Evolutionary conservation across 2,888 invertebrate genomes (phyloP).

Genomic region (Parnassius mnemosyne): DNA sequence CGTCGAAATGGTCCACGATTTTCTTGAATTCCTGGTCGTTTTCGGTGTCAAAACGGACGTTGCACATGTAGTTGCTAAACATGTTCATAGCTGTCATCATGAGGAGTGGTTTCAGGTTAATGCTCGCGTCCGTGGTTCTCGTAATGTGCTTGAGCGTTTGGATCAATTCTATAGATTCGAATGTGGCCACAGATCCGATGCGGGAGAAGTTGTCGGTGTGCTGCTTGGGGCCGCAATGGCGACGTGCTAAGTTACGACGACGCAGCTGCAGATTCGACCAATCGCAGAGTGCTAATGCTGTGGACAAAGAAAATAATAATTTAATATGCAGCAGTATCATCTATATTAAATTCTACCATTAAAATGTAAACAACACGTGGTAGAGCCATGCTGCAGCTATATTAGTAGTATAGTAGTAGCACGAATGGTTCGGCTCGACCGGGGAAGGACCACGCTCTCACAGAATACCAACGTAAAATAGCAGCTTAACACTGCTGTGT

Average conservation of each 20-base stretch:
- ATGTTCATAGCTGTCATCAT: slow-evolving; percentile 90
- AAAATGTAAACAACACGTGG: too few species aligned
- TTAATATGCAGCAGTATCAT: background rate
- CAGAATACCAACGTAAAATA: too few species aligned
- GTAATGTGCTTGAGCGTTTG: slow-evolving; percentile 74
- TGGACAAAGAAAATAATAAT: slow-evolving; percentile 48
- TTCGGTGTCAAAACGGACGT: slow-evolving; percentile 85
- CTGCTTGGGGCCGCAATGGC: slow-evolving; percentile 89
- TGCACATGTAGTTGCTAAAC: slow-evolving; percentile 93
- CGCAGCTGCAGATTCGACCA: slow-evolving; percentile 92
- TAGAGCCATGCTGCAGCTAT: too few species aligned
- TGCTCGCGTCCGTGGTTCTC: slow-evolving; percentile 53
- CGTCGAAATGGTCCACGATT: slow-evolving; percentile 87
- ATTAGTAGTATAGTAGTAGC: too few species aligned
- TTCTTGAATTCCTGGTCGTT: slow-evolving; percentile 83
- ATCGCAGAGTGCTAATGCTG: slow-evolving; percentile 93
- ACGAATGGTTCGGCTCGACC: too few species aligned
- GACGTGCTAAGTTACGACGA: slow-evolving; percentile 87
- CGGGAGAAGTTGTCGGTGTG: slow-evolving; percentile 86
- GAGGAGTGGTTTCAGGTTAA: slow-evolving; percentile 85
- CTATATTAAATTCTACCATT: too few species aligned
- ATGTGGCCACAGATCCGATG: slow-evolving; percentile 85
- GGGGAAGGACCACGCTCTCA: too few species aligned
- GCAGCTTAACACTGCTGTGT: too few species aligned
- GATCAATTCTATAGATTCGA: slow-evolving; percentile 83